A percentile compares a stretch with the other conserved stretches of the same genome.
Conservation (phyloP, 2,113 vertebrate species). For the Tursiops truncatus region DNA sequence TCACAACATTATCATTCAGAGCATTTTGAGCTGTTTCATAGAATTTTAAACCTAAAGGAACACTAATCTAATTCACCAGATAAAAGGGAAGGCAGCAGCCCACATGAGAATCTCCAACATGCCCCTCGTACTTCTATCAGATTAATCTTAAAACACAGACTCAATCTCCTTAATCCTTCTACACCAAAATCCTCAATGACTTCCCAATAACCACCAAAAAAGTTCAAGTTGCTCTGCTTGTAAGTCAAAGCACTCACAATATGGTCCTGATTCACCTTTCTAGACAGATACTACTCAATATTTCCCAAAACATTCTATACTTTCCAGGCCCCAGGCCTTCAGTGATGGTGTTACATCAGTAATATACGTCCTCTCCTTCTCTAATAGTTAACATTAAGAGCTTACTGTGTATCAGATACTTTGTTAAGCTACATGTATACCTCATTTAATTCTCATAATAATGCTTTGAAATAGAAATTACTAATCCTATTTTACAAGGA, state of each 20-base stretch:
- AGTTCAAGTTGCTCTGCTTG: not conserved
- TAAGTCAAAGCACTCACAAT: not conserved
- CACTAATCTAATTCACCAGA: not conserved
- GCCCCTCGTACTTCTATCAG: not conserved
- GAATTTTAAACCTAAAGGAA: not conserved
- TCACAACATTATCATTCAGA: not conserved
- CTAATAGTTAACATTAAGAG: not conserved
- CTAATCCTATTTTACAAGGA: slow-evolving; percentile 21
- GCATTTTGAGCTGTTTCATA: not conserved
- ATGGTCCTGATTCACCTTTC: not conserved
- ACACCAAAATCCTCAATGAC: not conserved
- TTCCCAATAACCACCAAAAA: not conserved
- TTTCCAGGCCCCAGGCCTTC: not conserved
- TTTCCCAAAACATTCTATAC: not conserved
- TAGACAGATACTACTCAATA: not conserved
- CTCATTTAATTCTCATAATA: not conserved
- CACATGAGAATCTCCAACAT: not conserved
- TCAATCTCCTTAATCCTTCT: not conserved
- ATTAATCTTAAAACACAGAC: not conserved
- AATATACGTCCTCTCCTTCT: not conserved
- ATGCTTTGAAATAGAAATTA: not conserved
- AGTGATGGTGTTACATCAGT: not conserved
- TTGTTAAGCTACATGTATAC: not conserved
- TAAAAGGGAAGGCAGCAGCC: not conserved
- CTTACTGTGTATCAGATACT: not conserved